Percentiles rank a stretch among this genome's conserved stretches.
Conservation (phyloP, 2,113 vertebrate species). For the Lates calcarifer region DNA sequence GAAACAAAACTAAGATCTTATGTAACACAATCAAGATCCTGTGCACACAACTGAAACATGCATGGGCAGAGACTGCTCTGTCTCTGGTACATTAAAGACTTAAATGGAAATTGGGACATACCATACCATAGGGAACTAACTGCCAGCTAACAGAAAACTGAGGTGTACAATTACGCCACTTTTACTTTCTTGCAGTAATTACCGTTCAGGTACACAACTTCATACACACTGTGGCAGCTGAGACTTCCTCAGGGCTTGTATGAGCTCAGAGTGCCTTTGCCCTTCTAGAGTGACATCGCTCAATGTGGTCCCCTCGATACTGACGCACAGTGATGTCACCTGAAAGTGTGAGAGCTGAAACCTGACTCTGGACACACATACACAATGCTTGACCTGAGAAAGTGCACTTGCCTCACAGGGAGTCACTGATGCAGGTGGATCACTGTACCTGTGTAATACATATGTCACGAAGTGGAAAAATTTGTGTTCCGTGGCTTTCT, state of each 20-base stretch:
- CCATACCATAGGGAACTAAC: neutral
- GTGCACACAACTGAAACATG: neutral
- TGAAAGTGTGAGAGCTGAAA: slow-evolving; percentile 70
- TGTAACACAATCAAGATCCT: neutral
- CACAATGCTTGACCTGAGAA: slow-evolving; percentile 32
- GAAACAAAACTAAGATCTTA: too few species aligned
- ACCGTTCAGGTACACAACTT: neutral
- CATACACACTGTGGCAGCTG: neutral
- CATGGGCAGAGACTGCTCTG: neutral
- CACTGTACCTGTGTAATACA: neutral
- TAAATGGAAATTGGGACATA: neutral
- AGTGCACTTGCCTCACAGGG: neutral
- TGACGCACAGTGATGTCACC: slow-evolving; percentile 69
- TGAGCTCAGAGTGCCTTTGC: slow-evolving; percentile 67
- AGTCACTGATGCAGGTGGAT: neutral
- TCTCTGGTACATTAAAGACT: neutral
- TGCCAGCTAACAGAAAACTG: neutral
- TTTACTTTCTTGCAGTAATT: slow-evolving; percentile 28
- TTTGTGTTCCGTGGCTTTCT: neutral
- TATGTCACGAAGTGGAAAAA: neutral
- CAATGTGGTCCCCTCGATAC: slow-evolving; percentile 58
- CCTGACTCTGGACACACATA: slow-evolving; percentile 38
- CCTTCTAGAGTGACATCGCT: slow-evolving; percentile 73
- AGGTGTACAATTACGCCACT: neutral
- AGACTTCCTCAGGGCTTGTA: slow-evolving; percentile 46